Evolutionary conservation across 1,140 invertebrate genomes (phyloP), one percentile per base, ranked within the genome.

Genomic region (Leptopilina clavipes): DNA sequence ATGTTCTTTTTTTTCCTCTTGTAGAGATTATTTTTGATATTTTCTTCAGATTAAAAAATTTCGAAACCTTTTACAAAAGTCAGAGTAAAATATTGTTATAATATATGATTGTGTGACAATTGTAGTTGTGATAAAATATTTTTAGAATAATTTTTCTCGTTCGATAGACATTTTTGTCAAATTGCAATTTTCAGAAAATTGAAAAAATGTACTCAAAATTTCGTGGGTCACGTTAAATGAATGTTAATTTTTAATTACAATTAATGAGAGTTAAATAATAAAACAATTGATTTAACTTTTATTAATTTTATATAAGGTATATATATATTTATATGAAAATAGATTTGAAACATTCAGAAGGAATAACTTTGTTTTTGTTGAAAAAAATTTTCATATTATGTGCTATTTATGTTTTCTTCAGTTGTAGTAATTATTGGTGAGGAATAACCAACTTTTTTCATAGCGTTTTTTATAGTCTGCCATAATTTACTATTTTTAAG

Each of bases 401-500:
- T 52, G 48, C 48, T 52, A n/a, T 17, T 52, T n/a, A 7, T 52
- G 14, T 52, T 52, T 52, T 52, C n/a, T 7, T 2, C n/a, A 7
- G 6, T 17, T 52, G n/a, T 52, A 52, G 48, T 5, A 17, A 52
- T 52, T 52, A 52, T 17, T 17, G 48, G 48, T 17, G 80, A 73
- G 65, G 70, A 48, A 11, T 81, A 86, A 76, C 79, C 74, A 48
- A 79, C 75, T 78, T 65, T 75, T 71, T 86, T 76, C 85, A 83
- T 86, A 54, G 54, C 18, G 70, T 81, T 73, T 75, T 52, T 83
- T 83, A 88, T 82, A 74, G 79, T 83, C 71, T 82, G 77, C 84
- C 81, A 86, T 83, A 88, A 72, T 81, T 84, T 83, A 80, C 72
- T 79, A 82, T 86, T 83, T 77, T 77, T 82, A 76, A 88, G 83